A percentile compares a stretch with the other conserved stretches of the same genome.
Evolutionary conservation across 2,113 vertebrate species (phyloP).

Genomic region (Poecilia latipinna): DNA sequence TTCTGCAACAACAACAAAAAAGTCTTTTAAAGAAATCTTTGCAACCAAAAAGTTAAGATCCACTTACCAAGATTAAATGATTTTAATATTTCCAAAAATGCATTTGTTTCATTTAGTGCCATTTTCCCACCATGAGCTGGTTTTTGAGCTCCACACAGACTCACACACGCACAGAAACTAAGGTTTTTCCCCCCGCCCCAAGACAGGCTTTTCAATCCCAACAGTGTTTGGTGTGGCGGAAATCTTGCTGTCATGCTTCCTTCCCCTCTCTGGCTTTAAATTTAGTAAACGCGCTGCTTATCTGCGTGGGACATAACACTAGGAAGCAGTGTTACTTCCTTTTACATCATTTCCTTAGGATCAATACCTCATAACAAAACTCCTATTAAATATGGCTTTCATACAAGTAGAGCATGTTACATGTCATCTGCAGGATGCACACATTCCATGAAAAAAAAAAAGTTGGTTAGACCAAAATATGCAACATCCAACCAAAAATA

Average conservation of each 20-base stretch:
- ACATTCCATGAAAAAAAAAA: not conserved
- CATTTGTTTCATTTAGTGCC: constrained; percentile 82
- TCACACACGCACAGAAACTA: constrained; percentile 26
- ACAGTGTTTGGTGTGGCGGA: constrained; percentile 85
- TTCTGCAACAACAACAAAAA: too few relatives aligned
- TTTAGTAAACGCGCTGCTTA: constrained; percentile 90
- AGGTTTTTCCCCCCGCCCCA: constrained; percentile 29
- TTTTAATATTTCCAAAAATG: constrained; percentile 71
- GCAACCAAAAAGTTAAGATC: constrained; percentile 10
- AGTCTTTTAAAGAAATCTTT: not conserved
- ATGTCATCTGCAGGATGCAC: not conserved
- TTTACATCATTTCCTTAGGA: constrained; percentile 91
- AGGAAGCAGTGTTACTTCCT: constrained; percentile 87
- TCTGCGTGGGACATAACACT: constrained; percentile 88
- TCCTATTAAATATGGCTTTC: constrained; percentile 16
- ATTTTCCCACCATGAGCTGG: constrained; percentile 80
- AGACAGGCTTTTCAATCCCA: constrained; percentile 42
- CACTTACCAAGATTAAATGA: constrained; percentile 76
- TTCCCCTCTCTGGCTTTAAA: constrained; percentile 89
- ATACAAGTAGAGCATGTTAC: not conserved
- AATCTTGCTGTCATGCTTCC: constrained; percentile 92
- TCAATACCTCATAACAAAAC: constrained; percentile 61
- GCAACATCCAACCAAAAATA: not conserved
- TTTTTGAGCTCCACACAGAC: constrained; percentile 31
- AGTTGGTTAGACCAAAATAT: not conserved